These are phyloP conservation scores for Saccostrea glomerata DNA, from an alignment of 1,140 invertebrate species.

Conservation along the genomic window DNA sequence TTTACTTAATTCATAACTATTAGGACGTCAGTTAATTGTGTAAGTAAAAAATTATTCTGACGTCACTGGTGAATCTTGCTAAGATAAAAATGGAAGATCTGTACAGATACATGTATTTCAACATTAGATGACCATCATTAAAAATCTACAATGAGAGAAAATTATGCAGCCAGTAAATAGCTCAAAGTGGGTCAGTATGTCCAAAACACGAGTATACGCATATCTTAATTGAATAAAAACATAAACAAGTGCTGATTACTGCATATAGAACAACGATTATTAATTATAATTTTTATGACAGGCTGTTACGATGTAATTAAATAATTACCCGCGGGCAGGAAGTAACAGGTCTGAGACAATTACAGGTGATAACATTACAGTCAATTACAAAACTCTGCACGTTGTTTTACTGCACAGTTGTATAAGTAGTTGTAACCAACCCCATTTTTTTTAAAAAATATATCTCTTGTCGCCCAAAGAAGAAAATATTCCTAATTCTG, in stretches of 20 bases:
- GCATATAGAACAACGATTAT: neutral
- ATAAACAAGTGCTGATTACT: neutral
- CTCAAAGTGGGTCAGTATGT: neutral
- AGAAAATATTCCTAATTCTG: no score
- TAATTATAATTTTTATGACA: neutral
- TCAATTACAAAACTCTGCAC: neutral
- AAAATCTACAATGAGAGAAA: no score
- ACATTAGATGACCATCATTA: no score
- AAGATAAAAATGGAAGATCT: no score
- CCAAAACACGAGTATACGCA: neutral
- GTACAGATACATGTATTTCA: no score
- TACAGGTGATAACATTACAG: neutral
- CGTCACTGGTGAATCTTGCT: no score
- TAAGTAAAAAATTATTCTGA: no score
- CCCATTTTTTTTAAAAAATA: no score
- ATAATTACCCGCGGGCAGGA: neutral
- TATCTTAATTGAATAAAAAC: conserved; percentile 1
- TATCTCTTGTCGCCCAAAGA: no score
- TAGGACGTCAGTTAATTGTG: no score
- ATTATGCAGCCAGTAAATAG: neutral
- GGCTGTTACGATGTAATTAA: neutral
- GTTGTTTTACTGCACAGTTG: neutral
- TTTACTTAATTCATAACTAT: no score
- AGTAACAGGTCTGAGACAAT: neutral
- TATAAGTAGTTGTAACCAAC: no score